Evolutionary conservation across 2,888 invertebrate species (phyloP).

Genomic region (Stenchaetothrips biformis): DNA sequence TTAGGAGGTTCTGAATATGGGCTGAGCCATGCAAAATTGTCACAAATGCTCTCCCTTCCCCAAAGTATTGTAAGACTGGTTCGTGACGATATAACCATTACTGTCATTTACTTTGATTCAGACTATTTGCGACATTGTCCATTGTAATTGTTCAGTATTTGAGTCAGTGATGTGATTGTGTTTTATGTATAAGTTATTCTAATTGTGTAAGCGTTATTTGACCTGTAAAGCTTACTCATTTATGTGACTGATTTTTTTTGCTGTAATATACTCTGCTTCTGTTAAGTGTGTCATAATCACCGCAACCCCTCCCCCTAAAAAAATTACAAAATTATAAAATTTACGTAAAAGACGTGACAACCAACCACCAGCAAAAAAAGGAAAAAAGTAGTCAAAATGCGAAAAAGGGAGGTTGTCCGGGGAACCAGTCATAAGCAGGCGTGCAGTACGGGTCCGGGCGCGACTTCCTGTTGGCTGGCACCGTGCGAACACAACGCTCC

Average conservation of each 20-base stretch:
- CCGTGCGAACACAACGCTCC: too few relatives aligned
- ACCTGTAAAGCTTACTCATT: neutral
- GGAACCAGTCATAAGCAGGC: too few relatives aligned
- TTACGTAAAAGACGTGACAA: too few relatives aligned
- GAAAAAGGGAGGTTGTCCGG: too few relatives aligned
- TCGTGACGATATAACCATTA: slow-evolving; percentile 95
- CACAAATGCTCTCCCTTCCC: slow-evolving; percentile 68
- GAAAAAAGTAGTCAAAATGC: too few relatives aligned
- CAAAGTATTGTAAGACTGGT: slow-evolving; percentile 82
- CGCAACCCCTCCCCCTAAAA: too few relatives aligned
- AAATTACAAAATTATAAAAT: too few relatives aligned
- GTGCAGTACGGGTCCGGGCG: too few relatives aligned
- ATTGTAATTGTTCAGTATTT: slow-evolving; percentile 1
- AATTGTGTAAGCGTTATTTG: neutral
- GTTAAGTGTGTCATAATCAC: neutral
- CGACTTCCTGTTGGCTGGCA: too few relatives aligned
- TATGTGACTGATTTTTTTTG: neutral
- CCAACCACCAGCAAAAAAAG: too few relatives aligned
- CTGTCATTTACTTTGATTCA: slow-evolving; percentile 87
- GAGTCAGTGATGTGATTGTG: neutral
- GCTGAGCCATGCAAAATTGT: slow-evolving; percentile 62
- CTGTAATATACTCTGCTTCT: neutral
- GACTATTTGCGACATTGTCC: slow-evolving; percentile 72
- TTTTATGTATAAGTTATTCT: too few relatives aligned
- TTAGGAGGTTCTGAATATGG: slow-evolving; percentile 89